These are phyloP conservation scores for Apomyelois bistriatella DNA, from an alignment of 2,888 invertebrate genomes.

Conservation along the genomic window DNA sequence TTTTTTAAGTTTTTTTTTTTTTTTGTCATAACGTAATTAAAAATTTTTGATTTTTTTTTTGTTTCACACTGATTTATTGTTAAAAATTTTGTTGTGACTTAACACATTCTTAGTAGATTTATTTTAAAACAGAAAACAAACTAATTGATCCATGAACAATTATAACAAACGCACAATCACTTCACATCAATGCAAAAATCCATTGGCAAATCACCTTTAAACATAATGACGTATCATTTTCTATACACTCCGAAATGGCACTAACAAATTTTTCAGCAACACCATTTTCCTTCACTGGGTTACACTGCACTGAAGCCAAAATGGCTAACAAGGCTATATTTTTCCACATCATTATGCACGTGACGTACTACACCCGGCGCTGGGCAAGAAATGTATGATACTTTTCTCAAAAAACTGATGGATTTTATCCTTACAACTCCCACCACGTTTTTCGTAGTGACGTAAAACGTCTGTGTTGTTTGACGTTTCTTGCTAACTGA, in stretches of 20 bases:
- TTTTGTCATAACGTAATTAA: not conserved
- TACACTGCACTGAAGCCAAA: slow-evolving; percentile 58
- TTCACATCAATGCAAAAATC: slow-evolving; percentile 33
- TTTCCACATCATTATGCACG: slow-evolving; percentile 57
- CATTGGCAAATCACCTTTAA: slow-evolving; percentile 76
- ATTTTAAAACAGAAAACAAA: no score
- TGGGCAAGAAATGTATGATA: slow-evolving; percentile 73
- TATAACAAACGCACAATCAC: slow-evolving; percentile 26
- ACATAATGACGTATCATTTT: slow-evolving; percentile 80
- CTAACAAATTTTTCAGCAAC: slow-evolving; percentile 67
- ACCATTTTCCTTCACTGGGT: slow-evolving; percentile 62
- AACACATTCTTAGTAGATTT: no score
- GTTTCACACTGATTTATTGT: not conserved
- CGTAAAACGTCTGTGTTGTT: slow-evolving; percentile 59
- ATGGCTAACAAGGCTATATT: slow-evolving; percentile 55
- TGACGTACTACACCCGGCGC: slow-evolving; percentile 53
- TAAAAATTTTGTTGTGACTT: not conserved
- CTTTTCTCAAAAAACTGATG: slow-evolving; percentile 67
- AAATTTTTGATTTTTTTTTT: not conserved
- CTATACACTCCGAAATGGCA: slow-evolving; percentile 78
- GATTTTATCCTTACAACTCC: slow-evolving; percentile 73
- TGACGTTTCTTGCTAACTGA: slow-evolving; percentile 65
- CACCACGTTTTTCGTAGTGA: slow-evolving; percentile 60
- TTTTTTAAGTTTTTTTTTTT: not conserved
- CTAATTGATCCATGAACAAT: not conserved